Evolutionary conservation across 2,797 vertebrate genomes (phyloP), one percentile per base, ranked within the genome.

Genomic region (Scolopax rusticola): DNA sequence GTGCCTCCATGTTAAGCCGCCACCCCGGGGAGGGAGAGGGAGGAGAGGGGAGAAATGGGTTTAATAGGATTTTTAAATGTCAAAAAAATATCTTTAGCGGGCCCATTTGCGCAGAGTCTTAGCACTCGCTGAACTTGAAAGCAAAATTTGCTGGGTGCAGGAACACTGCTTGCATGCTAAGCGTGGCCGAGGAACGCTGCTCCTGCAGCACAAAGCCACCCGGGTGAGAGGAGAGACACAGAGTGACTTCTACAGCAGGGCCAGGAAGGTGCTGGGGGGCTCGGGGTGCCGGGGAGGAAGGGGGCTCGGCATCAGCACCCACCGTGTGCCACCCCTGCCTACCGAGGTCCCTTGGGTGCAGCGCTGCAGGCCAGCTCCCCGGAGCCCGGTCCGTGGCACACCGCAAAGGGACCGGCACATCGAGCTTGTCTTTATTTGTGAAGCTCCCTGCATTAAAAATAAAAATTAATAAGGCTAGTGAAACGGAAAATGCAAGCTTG

Each of bases 61-160:
- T 70, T 93, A 87, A 48, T 51, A 92, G 91, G 94, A 96, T 94
- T 96, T 93, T 78, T 87, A 90, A 90, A 93, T 73, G 93, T 73
- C 70, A 92, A 89, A 95, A 94, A 95, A 94, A 92, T 87, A 89
- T 64, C 90, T 95, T 89, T 89, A 77, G 81, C 82, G 43, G 83
- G 45, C 32, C 89, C 82, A 16, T 71, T 88, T 74, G 75, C 20
- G 24, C 60, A 81, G 48, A 85, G 88, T 2, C 95, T 56, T 21
- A 45, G 86, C 77, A 6, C 63, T 75, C 2, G 20, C 87, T 84
- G 84, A 74, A 90, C 87, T 64, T 63, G 78, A 90, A 91, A 79
- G 92, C 59, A 33, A 84, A 69, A 86, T 75, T 38, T 25, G 90
- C 70, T 11, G 90, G 32, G 86, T 51, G 41, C 53, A 89, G 91